A percentile compares a stretch with the other conserved stretches of the same genome.
phyloP scores from a whole-genome alignment of 37 sponge, comb jelly and placozoan genomes.

The Aphrocallistes beatrix region DNA sequence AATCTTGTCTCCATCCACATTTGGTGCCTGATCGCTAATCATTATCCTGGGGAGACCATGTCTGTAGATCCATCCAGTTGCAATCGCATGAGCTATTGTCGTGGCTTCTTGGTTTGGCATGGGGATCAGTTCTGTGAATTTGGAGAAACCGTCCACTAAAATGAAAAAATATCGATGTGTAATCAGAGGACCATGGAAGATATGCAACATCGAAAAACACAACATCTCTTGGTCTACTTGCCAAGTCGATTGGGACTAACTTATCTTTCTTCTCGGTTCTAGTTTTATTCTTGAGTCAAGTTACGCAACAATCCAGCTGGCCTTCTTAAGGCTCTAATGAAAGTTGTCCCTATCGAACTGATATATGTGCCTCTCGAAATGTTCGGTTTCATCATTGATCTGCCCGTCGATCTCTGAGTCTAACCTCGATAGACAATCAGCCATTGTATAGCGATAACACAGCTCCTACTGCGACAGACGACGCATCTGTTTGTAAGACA shows the following conservation, averaged over 20 bases:
- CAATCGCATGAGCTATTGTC: neutral
- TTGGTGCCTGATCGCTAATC: no score
- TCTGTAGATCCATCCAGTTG: neutral
- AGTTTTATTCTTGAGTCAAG: neutral
- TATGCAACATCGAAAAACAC: neutral
- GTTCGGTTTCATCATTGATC: no score
- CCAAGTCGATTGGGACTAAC: neutral
- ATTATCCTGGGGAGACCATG: neutral
- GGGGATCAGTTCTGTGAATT: neutral
- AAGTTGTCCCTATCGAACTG: neutral
- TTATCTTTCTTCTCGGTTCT: no score
- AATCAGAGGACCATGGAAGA: neutral
- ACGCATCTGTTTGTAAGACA: neutral
- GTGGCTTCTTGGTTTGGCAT: no score
- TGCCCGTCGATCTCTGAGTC: no score
- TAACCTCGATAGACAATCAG: no score
- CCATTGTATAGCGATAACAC: neutral
- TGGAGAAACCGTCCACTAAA: neutral
- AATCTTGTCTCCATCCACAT: neutral
- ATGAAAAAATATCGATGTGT: neutral
- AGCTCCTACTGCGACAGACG: neutral
- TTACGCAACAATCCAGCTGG: neutral
- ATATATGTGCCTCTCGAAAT: no score
- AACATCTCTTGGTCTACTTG: neutral
- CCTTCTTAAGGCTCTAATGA: neutral